Evolutionary conservation across 2,888 invertebrate species (phyloP).

Genomic region (Scaptomyza cyrtandrae): DNA sequence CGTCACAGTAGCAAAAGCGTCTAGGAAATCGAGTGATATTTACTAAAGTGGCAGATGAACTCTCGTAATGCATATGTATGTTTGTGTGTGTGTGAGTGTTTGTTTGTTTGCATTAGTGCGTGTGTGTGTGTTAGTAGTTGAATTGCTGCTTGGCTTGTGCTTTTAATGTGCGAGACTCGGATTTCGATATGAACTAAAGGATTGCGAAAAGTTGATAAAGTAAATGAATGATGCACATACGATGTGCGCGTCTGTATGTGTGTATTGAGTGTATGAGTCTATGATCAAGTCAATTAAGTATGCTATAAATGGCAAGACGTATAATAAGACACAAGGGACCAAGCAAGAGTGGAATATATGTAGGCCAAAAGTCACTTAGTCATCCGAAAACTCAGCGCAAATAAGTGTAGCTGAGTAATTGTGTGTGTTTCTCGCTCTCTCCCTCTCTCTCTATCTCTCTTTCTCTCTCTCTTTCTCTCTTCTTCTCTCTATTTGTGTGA

Average conservation of each 20-base stretch:
- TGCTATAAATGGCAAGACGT: slow-evolving; percentile 23
- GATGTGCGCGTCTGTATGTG: background rate
- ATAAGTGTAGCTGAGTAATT: slow-evolving; percentile 67
- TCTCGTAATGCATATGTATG: slow-evolving; percentile 14
- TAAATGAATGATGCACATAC: slow-evolving; percentile 44
- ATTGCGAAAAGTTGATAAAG: slow-evolving; percentile 54
- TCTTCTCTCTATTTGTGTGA: slow-evolving; percentile 9
- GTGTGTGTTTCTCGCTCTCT: slow-evolving; percentile 10
- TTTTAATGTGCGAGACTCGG: slow-evolving; percentile 52
- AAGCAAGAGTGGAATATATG: slow-evolving; percentile 39
- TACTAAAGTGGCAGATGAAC: slow-evolving; percentile 45
- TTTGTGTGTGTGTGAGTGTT: slow-evolving; percentile 11
- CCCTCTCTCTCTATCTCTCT: background rate
- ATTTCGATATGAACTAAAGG: slow-evolving; percentile 45
- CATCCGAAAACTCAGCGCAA: slow-evolving; percentile 61
- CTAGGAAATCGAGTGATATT: slow-evolving; percentile 56
- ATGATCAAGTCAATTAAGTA: slow-evolving; percentile 52
- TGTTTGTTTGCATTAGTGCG: slow-evolving; percentile 24
- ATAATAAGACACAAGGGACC: slow-evolving; percentile 52
- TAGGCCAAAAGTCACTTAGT: slow-evolving; percentile 62
- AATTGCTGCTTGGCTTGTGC: slow-evolving; percentile 45
- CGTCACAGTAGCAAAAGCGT: slow-evolving; percentile 62
- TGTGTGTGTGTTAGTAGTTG: slow-evolving; percentile 4
- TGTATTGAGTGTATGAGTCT: slow-evolving; percentile 3
- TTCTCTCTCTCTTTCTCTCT: slow-evolving; percentile 1